A percentile compares a stretch with the other conserved stretches of the same genome.
phyloP scores from a whole-genome alignment of 2,888 invertebrate species.

The Xylota segnis region DNA sequence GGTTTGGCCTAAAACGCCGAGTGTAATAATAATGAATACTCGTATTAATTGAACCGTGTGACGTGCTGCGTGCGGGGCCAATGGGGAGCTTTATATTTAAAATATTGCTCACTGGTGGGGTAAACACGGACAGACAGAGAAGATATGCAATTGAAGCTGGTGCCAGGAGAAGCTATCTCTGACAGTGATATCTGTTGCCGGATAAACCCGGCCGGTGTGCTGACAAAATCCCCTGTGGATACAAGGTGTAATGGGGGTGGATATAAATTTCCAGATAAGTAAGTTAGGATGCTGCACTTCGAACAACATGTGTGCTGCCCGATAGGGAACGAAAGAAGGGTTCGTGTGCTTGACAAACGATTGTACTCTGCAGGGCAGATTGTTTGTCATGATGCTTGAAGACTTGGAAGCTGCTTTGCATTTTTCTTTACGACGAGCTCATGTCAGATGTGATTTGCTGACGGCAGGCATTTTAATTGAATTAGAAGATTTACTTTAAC shows the following conservation, averaged over 20 bases:
- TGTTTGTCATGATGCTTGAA: conserved; percentile 37
- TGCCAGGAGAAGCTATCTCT: conserved; percentile 10
- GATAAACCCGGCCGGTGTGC: conserved; percentile 11
- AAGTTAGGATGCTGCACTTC: conserved; percentile 19
- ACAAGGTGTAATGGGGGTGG: conserved; percentile 16
- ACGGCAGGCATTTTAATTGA: conserved; percentile 66
- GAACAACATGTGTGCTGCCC: not conserved
- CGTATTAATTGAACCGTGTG: conserved; percentile 39
- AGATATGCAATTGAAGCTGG: conserved; percentile 1
- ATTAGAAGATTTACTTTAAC: conserved; percentile 58
- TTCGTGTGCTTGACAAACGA: conserved; percentile 14
- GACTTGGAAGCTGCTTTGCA: conserved; percentile 45
- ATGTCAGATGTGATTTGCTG: conserved; percentile 52
- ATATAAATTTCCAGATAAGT: conserved; percentile 48
- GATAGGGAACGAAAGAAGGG: not conserved
- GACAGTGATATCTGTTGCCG: conserved; percentile 2
- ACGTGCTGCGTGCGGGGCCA: conserved; percentile 34
- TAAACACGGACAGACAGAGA: not conserved
- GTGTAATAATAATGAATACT: conserved; percentile 35
- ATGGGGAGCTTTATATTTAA: conserved; percentile 18
- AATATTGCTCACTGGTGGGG: conserved; percentile 13
- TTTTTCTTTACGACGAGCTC: conserved; percentile 19
- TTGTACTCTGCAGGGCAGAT: conserved; percentile 34
- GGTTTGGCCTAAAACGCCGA: conserved; percentile 44
- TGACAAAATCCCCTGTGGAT: conserved; percentile 11